Conservation (phyloP, 2,888 invertebrate genomes). For the Eumacrocentrus americanus region DNA sequence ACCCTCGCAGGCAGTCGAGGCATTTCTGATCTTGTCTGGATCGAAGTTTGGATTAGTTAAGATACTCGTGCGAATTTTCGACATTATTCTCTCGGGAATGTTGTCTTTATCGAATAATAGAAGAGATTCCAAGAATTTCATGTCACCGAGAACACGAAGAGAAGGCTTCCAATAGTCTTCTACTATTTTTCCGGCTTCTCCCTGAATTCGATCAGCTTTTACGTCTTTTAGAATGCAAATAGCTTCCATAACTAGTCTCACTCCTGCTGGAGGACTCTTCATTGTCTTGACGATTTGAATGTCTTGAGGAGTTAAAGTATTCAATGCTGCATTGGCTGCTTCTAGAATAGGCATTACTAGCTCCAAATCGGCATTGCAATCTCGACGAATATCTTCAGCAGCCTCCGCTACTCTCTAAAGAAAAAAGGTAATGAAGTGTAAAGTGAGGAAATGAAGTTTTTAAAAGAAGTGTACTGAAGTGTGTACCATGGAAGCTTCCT, state of each 20-base stretch:
- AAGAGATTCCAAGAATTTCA: slow-evolving; percentile 88
- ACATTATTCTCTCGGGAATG: slow-evolving; percentile 82
- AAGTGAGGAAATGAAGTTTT: neutral
- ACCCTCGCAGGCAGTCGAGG: slow-evolving; percentile 89
- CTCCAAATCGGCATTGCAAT: slow-evolving; percentile 89
- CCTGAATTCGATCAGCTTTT: slow-evolving; percentile 87
- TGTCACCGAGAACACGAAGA: slow-evolving; percentile 85
- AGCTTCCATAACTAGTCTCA: slow-evolving; percentile 95
- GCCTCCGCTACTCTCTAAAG: slow-evolving; percentile 53
- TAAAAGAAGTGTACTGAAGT: neutral
- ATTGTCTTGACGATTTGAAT: slow-evolving; percentile 96
- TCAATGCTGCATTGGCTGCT: slow-evolving; percentile 83
- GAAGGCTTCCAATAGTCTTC: slow-evolving; percentile 96
- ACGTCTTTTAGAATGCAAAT: slow-evolving; percentile 90
- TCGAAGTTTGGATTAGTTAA: slow-evolving; percentile 87
- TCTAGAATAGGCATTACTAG: slow-evolving; percentile 92
- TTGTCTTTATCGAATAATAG: slow-evolving; percentile 92
- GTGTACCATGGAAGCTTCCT: slow-evolving; percentile 72
- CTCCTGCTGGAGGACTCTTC: slow-evolving; percentile 92
- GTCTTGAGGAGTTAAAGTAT: slow-evolving; percentile 90
- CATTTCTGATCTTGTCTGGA: slow-evolving; percentile 86
- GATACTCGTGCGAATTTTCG: slow-evolving; percentile 80
- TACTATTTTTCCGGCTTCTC: slow-evolving; percentile 77
- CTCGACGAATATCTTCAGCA: slow-evolving; percentile 87
- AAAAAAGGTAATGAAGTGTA: neutral